These are phyloP conservation scores for Microcebus lehilahytsara DNA, from an alignment of 2,113 vertebrate genomes.

Conservation along the genomic window DNA sequence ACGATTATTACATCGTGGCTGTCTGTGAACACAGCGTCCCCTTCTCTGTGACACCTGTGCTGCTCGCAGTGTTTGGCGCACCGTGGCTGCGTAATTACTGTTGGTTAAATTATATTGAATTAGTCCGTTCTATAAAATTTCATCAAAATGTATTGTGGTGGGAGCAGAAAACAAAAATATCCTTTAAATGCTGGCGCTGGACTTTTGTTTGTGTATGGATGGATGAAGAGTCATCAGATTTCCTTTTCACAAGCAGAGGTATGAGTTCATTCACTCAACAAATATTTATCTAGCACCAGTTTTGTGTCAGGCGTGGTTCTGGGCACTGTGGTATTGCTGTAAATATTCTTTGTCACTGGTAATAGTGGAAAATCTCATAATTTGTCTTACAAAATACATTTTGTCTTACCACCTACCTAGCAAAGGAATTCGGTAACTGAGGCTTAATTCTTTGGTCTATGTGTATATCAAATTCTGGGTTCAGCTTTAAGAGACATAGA, in stretches of 20 bases:
- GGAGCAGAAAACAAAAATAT: background rate
- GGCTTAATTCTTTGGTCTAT: background rate
- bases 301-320: background rate
- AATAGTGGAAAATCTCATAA: background rate
- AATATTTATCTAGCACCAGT: background rate
- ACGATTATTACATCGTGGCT: background rate
- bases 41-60: background rate
- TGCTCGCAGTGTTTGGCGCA: no score
- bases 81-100: background rate
- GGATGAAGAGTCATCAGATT: background rate
- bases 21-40: rapidly evolving
- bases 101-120: background rate
- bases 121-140: background rate
- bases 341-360: background rate
- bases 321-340: rapidly evolving
- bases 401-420: background rate
- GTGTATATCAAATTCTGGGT: background rate
- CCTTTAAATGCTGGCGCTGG: background rate
- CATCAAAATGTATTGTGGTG: background rate
- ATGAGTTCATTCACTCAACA: background rate
- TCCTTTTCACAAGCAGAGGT: background rate
- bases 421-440: background rate
- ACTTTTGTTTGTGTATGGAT: background rate
- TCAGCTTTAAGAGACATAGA: background rate
- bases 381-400: background rate